phyloP scores from a whole-genome alignment of 2,113 vertebrate genomes.

The Serinus canaria region DNA sequence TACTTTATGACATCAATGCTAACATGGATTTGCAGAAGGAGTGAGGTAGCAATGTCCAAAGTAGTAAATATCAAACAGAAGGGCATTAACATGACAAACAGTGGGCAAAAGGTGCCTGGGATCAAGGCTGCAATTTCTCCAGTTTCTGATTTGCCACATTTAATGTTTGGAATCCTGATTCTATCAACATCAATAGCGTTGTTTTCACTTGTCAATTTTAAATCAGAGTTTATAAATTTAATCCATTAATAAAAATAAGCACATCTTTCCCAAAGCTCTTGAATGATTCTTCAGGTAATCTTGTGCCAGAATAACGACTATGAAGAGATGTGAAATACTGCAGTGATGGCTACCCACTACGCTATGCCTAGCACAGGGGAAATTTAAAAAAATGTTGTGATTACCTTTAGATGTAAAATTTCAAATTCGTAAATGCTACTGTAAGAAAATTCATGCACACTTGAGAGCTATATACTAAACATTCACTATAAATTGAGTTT shows the following conservation, averaged over 20 bases:
- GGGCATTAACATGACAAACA: constrained; percentile 36
- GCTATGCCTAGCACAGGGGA: background rate
- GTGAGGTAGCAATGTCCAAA: constrained; percentile 62
- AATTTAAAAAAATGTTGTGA: background rate
- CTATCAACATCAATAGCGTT: background rate
- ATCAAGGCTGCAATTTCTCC: constrained; percentile 9
- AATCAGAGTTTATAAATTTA: background rate
- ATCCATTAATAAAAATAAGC: background rate
- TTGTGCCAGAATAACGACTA: background rate
- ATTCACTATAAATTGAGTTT: background rate
- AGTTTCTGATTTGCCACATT: background rate
- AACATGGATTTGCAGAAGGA: constrained; percentile 52
- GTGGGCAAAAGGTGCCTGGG: background rate
- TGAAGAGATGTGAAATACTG: background rate
- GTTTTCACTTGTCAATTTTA: background rate
- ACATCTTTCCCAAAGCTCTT: background rate
- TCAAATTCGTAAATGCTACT: background rate
- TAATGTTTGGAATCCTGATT: background rate
- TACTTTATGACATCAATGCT: constrained; percentile 69
- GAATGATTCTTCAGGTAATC: background rate
- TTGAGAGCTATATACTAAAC: background rate
- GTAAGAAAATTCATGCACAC: background rate
- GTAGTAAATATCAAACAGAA: constrained; percentile 61
- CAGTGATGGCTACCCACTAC: background rate
- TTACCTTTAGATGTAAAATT: background rate